phyloP scores from a whole-genome alignment of 2,888 invertebrate species.

The Napeogenes sylphis region DNA sequence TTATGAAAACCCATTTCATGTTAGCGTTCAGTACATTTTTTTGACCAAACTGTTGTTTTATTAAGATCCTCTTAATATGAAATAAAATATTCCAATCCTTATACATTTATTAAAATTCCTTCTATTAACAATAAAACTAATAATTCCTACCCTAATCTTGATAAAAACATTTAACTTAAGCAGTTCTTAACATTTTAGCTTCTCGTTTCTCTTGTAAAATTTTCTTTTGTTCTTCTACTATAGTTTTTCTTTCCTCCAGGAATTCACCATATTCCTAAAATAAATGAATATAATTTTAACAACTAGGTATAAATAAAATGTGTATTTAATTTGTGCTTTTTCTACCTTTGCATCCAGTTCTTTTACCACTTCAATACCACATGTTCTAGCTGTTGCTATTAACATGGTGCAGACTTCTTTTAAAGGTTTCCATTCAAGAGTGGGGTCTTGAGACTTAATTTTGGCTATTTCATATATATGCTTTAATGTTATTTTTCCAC shows the following conservation, averaged over 20 bases:
- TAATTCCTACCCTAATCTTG: slow-evolving; percentile 12
- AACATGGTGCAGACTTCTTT: slow-evolving; percentile 88
- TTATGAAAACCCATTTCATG: slow-evolving; percentile 1
- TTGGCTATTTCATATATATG: slow-evolving; percentile 98
- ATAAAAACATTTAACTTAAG: slow-evolving; percentile 35
- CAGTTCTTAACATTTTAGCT: slow-evolving; percentile 93
- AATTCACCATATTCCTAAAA: slow-evolving; percentile 87
- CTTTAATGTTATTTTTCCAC: slow-evolving; percentile 94
- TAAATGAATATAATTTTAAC: background rate
- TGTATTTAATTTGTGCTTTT: no score
- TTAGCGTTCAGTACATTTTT: slow-evolving; percentile 20
- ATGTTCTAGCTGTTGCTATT: slow-evolving; percentile 85
- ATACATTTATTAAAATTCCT: slow-evolving; percentile 12
- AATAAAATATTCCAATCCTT: slow-evolving; percentile 5
- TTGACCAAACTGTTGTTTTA: slow-evolving; percentile 15
- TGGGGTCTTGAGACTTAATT: slow-evolving; percentile 94
- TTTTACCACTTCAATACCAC: slow-evolving; percentile 91
- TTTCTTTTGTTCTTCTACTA: slow-evolving; percentile 85
- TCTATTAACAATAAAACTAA: slow-evolving; percentile 21
- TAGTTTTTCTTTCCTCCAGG: slow-evolving; percentile 83
- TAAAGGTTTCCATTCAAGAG: slow-evolving; percentile 79
- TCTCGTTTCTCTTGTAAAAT: slow-evolving; percentile 89
- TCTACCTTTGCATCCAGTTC: slow-evolving; percentile 82
- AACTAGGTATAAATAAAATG: background rate
- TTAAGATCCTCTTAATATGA: background rate